Evolutionary conservation across 2,797 vertebrate species (phyloP).

Genomic region (Bovichtus diacanthus): DNA sequence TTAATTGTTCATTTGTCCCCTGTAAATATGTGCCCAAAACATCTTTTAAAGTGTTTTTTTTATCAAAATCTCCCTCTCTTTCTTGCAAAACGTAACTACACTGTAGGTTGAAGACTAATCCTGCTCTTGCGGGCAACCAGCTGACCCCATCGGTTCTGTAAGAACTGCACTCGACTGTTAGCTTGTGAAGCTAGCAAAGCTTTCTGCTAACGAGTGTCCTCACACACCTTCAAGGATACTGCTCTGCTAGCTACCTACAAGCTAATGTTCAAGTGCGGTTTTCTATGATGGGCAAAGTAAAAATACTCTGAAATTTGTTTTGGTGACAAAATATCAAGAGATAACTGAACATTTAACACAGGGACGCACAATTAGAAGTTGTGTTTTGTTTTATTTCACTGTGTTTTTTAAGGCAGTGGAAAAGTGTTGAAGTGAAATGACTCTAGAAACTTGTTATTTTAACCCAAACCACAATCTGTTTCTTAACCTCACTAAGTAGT

Average conservation of each 20-base stretch:
- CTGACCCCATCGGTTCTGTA: too few relatives aligned
- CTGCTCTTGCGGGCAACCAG: rapidly evolving
- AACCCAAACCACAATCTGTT: too few relatives aligned
- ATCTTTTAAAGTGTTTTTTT: background rate
- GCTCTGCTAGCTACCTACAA: background rate
- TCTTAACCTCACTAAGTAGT: too few relatives aligned
- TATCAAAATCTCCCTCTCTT: background rate
- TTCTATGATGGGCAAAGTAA: background rate
- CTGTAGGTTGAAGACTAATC: background rate
- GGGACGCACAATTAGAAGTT: background rate
- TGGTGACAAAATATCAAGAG: background rate
- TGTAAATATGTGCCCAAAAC: background rate
- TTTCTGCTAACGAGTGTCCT: background rate
- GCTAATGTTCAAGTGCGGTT: background rate
- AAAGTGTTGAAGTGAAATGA: background rate
- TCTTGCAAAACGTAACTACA: background rate
- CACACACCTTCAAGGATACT: background rate
- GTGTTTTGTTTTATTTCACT: background rate
- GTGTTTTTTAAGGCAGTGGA: background rate
- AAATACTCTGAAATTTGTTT: background rate
- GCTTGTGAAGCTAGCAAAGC: background rate
- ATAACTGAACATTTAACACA: background rate
- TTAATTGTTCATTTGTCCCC: background rate
- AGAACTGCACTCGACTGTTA: background rate
- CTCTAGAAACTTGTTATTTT: background rate